A percentile compares a stretch with the other conserved stretches of the same genome.
Evolutionary conservation across 2,113 vertebrate genomes (phyloP).

Genomic region (Ahaetulla prasina): DNA sequence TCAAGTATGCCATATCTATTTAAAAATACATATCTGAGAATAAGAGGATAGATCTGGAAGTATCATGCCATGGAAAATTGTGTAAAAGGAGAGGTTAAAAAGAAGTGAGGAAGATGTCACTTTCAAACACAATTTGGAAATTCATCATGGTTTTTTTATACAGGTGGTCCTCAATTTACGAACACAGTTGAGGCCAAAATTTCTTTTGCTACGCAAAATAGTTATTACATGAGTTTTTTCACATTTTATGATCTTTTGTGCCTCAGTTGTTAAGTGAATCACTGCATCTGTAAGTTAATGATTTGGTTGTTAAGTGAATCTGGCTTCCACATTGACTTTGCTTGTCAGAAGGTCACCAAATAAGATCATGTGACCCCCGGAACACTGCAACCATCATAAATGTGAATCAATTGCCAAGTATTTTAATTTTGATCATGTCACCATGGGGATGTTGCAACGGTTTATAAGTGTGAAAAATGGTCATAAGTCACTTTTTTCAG

Average conservation of each 20-base stretch:
- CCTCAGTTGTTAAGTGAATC: background rate
- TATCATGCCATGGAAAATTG: background rate
- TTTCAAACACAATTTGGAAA: background rate
- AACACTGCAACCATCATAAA: background rate
- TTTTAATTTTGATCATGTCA: background rate
- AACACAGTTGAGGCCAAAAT: background rate
- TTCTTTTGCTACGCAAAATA: background rate
- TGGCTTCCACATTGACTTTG: background rate
- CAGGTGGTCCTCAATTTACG: background rate
- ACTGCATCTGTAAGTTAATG: background rate
- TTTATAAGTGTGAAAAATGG: too few relatives aligned
- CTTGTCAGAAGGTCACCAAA: background rate
- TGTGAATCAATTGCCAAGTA: background rate
- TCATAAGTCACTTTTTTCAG: background rate
- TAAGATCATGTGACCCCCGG: background rate
- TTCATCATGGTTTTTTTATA: background rate
- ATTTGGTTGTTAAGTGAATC: background rate
- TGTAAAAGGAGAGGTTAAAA: background rate
- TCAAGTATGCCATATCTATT: slow-evolving; percentile 29
- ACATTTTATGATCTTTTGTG: background rate
- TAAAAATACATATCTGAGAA: slow-evolving; percentile 25
- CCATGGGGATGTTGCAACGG: too few relatives aligned
- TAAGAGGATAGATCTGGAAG: background rate
- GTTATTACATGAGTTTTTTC: background rate
- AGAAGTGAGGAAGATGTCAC: background rate